These are phyloP conservation scores for Numenius phaeopus DNA, from an alignment of 2,797 vertebrate species.

Conservation along the genomic window DNA sequence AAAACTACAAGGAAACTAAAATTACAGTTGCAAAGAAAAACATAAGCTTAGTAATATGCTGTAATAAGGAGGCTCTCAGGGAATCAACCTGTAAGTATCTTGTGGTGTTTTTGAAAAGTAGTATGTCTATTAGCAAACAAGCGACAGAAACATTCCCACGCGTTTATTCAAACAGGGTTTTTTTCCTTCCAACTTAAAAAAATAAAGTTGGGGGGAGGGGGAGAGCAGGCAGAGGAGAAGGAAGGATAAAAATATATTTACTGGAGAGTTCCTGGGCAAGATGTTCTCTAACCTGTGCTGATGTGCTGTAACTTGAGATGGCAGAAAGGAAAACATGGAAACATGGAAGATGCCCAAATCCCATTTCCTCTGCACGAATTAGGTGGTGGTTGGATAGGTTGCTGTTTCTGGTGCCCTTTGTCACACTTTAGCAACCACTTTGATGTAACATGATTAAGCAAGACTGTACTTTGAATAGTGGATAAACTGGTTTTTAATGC, in stretches of 20 bases:
- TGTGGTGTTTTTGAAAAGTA: not conserved
- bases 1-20: not conserved
- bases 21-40: not conserved
- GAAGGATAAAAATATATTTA: not conserved
- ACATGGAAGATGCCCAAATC: not conserved
- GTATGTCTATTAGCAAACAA: not conserved
- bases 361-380: not conserved
- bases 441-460: conserved; percentile 24
- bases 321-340: not conserved
- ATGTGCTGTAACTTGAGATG: not conserved
- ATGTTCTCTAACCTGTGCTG: not conserved
- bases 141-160: not conserved
- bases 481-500: conserved; percentile 56
- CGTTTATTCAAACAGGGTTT: not conserved
- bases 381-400: not conserved
- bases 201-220: not conserved
- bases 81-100: not conserved
- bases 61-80: not conserved
- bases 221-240: not conserved
- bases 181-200: not conserved
- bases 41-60: not conserved
- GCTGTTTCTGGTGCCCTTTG: conserved; percentile 52
- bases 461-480: conserved; percentile 29
- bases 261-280: not conserved
- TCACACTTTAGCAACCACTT: conserved; percentile 44